phyloP scores from a whole-genome alignment of 2,113 vertebrate genomes.

The Atlantisia rogersi region DNA sequence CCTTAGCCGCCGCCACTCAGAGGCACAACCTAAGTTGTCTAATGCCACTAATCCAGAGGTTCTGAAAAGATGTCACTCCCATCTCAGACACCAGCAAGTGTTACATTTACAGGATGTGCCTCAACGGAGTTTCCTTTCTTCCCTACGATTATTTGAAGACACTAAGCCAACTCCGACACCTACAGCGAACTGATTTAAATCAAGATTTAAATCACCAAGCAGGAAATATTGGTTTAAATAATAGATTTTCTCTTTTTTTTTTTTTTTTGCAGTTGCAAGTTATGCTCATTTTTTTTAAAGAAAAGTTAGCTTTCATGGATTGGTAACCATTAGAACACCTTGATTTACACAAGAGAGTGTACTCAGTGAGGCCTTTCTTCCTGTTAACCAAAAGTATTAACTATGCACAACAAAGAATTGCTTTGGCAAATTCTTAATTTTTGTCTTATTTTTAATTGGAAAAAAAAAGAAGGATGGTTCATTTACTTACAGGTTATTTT shows the following conservation, averaged over 20 bases:
- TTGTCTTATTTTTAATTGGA: conserved; percentile 6
- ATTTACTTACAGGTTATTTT: neutral
- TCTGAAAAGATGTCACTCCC: neutral
- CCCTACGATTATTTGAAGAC: conserved; percentile 32
- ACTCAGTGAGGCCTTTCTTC: neutral
- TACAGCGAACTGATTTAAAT: conserved; percentile 30
- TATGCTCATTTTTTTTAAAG: neutral
- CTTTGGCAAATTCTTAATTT: conserved; percentile 20
- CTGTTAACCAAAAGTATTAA: neutral
- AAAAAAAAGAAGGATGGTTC: neutral
- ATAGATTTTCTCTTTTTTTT: conserved; percentile 22
- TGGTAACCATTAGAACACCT: conserved; percentile 18
- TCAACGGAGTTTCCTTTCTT: conserved; percentile 46
- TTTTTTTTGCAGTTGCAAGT: neutral
- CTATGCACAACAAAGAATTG: neutral
- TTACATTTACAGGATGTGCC: conserved; percentile 12
- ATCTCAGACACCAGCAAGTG: conserved; percentile 3
- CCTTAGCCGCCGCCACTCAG: neutral
- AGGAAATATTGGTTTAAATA: conserved; percentile 36
- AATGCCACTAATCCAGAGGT: neutral
- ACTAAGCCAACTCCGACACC: conserved; percentile 29
- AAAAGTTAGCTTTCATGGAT: neutral
- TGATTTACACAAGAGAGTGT: neutral
- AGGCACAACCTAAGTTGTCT: neutral
- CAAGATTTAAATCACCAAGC: conserved; percentile 16